Conservation (phyloP, 2,888 invertebrate genomes). For the Schrankia costaestrigalis region DNA sequence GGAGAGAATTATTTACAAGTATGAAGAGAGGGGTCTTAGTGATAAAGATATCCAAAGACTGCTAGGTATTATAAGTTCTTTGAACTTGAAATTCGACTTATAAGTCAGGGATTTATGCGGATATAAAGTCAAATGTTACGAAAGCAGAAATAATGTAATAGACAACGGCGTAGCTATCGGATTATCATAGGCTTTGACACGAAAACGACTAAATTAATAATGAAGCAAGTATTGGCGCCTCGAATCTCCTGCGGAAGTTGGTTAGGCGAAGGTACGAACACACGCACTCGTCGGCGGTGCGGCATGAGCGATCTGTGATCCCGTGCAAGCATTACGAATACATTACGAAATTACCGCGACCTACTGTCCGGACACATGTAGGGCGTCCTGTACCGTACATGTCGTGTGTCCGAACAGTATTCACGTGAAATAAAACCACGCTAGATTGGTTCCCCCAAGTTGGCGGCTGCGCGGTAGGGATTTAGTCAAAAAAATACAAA, state of each 20-base stretch:
- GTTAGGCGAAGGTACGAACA: conserved; percentile 34
- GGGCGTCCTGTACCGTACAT: too few species aligned
- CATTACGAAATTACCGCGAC: conserved; percentile 18
- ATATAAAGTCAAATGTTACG: conserved; percentile 63
- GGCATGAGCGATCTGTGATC: conserved; percentile 38
- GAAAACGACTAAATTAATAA: conserved; percentile 46
- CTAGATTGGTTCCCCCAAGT: conserved; percentile 41
- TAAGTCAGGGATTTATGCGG: conserved; percentile 69
- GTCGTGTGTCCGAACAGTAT: conserved; percentile 19
- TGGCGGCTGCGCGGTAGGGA: conserved; percentile 41
- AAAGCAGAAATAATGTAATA: conserved; percentile 54
- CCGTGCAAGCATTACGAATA: conserved; percentile 30
- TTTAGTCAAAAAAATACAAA: conserved; percentile 25
- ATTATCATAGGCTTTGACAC: conserved; percentile 60
- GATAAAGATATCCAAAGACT: conserved; percentile 79
- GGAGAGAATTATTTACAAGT: conserved; percentile 78
- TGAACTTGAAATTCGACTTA: conserved; percentile 69
- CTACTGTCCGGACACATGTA: too few species aligned
- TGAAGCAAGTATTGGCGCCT: conserved; percentile 52
- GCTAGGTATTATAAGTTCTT: conserved; percentile 76
- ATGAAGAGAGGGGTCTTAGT: conserved; percentile 73
- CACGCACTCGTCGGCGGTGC: conserved; percentile 21
- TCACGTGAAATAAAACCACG: conserved; percentile 32
- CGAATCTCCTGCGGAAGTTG: conserved; percentile 33
- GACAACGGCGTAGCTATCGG: conserved; percentile 58